Percentiles rank a stretch among this genome's conserved stretches.
Evolutionary conservation across 2,888 invertebrate species (phyloP).

Genomic region (Caenorhabditis sulstoni): DNA sequence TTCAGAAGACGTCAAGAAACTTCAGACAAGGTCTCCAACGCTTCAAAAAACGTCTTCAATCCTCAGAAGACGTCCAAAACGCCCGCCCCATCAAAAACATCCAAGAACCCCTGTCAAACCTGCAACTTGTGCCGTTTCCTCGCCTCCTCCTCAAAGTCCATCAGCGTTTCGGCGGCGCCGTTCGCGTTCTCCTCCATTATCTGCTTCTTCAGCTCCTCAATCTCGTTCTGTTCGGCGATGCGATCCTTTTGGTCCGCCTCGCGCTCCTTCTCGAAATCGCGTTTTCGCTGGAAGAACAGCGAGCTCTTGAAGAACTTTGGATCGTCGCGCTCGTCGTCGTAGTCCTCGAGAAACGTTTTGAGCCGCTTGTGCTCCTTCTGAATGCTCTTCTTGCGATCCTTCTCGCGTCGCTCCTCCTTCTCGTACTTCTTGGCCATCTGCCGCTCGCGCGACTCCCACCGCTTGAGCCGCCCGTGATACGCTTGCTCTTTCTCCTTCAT

Average conservation of each 20-base stretch:
- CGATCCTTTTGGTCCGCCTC: slow-evolving; percentile 87
- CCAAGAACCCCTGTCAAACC: too few species aligned
- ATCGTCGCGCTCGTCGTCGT: slow-evolving; percentile 98
- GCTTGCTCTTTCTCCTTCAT: slow-evolving; percentile 73
- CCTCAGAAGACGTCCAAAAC: too few species aligned
- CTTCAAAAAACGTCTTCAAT: too few species aligned
- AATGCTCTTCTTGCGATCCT: slow-evolving; percentile 81
- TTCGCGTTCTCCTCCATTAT: slow-evolving; percentile 73
- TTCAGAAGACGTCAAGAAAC: too few species aligned
- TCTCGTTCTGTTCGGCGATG: slow-evolving; percentile 82
- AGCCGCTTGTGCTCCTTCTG: slow-evolving; percentile 91
- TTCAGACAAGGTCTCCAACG: too few species aligned
- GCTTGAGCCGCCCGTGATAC: slow-evolving; percentile 78
- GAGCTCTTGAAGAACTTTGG: slow-evolving; percentile 92
- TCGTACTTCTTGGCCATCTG: slow-evolving; percentile 92
- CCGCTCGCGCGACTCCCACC: slow-evolving; percentile 91
- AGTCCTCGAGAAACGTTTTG: slow-evolving; percentile 98
- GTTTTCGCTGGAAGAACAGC: slow-evolving; percentile 78
- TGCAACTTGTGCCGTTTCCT: slow-evolving; percentile 62
- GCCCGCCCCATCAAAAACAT: too few species aligned
- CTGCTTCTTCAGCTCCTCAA: slow-evolving; percentile 86
- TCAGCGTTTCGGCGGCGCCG: slow-evolving; percentile 31
- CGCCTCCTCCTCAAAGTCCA: slow-evolving; percentile 76
- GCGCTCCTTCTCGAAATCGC: slow-evolving; percentile 93
- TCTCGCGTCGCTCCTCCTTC: slow-evolving; percentile 82